Evolutionary conservation across 2,113 vertebrate species (phyloP), one percentile per base, ranked within the genome.

Genomic region (Otis tarda): DNA sequence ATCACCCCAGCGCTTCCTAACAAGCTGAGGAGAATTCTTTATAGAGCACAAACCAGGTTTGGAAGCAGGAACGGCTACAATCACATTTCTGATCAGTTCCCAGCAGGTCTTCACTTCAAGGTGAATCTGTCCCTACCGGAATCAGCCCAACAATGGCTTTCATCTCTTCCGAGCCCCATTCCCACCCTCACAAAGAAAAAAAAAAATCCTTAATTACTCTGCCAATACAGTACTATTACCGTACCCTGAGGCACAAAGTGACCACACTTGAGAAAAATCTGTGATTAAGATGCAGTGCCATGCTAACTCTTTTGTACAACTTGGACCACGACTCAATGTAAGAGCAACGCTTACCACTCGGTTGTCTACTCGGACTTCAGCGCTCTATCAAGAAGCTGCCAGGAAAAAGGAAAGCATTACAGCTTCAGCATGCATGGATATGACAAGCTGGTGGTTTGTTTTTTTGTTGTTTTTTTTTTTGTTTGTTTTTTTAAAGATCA

Each of bases 211-310:
- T n/a, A 93, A 94, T 81, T 77, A 87, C 64, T 94, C 43, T 5
- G 61, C 70, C 91, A 96, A 63, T 17, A 55, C 20, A 76, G 39
- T 14, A 11, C 35, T 8, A 4, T 3, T 30, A 24, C 50, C 53
- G 50, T 70, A 94, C 64, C 93, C 85, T 63, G 94, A 97, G 93
- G 96, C 93, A 97, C 71, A 79, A 90, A 97, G 94, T 79, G 82
- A 97, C 93, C 94, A 96, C 87, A 52, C 83, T 73, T 85, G 67
- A 87, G 97, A 94, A 95, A 78, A 93, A 92, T 17, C 10, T 27
- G 74, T 67, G 86, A 96, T 82, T 85, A 95, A 94, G 95, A 92
- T 16, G 68, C 33, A 95, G 49, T 81, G 28, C 89, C 68, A 15
- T 57, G 91, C 83, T 70, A 93, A 91, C 25, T 39, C 19, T 60